These are phyloP conservation scores for Muscina levida DNA, from an alignment of 2,888 invertebrate genomes.

Conservation along the genomic window DNA sequence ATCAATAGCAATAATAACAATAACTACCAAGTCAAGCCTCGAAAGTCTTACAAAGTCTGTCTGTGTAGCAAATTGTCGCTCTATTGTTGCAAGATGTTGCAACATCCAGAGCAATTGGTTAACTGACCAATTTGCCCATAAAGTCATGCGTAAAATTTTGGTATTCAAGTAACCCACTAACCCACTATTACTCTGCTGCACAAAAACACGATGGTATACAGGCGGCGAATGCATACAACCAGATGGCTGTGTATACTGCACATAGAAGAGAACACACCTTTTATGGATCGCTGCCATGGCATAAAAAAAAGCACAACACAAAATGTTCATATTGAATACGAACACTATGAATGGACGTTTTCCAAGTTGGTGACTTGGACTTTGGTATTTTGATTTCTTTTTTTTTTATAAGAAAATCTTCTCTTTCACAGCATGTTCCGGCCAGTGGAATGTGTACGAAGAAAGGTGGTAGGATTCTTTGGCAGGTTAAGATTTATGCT, in stretches of 20 bases:
- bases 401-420: neutral
- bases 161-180: slow-evolving; percentile 61
- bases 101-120: neutral
- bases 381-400: slow-evolving; percentile 11
- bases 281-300: slow-evolving; percentile 40
- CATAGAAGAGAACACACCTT: slow-evolving; percentile 62
- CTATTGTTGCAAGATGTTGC: neutral
- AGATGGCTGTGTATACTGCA: slow-evolving; percentile 30
- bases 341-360: slow-evolving; percentile 26
- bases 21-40: neutral
- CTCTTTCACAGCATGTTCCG: neutral
- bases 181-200: slow-evolving; percentile 47
- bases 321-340: neutral
- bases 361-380: slow-evolving; percentile 14
- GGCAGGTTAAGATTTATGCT: too few species aligned
- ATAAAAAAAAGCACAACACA: neutral
- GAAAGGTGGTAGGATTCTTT: too few species aligned
- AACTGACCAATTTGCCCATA: slow-evolving; percentile 58
- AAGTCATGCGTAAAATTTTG: slow-evolving; percentile 63
- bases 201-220: neutral
- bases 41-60: neutral
- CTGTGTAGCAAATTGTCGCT: neutral
- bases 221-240: slow-evolving; percentile 1
- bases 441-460: too few species aligned
- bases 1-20: neutral